Conservation (phyloP, 2,797 vertebrate genomes). For the Epinephelus awoara region DNA sequence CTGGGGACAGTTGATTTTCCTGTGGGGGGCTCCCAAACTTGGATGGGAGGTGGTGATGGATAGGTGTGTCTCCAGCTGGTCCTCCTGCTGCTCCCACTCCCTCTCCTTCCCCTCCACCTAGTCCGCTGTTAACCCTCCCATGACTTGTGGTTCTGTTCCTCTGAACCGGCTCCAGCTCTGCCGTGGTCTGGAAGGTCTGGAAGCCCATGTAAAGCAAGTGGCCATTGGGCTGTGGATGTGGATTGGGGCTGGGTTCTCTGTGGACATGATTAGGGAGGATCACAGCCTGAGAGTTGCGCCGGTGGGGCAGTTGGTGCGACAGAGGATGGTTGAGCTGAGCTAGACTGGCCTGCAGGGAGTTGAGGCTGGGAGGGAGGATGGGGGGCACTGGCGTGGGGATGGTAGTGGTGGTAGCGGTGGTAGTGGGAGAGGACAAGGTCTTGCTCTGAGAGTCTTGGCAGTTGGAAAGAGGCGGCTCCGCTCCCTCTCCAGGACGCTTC, state of each 20-base stretch:
- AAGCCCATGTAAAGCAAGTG: slow-evolving; percentile 85
- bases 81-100: slow-evolving; percentile 36
- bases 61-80: slow-evolving; percentile 66
- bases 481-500: slow-evolving; percentile 86
- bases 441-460: slow-evolving; percentile 82
- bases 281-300: slow-evolving; percentile 48
- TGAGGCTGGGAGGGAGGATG: slow-evolving; percentile 75
- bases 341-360: slow-evolving; percentile 74
- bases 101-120: slow-evolving; percentile 63
- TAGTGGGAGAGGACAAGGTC: slow-evolving; percentile 75
- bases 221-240: slow-evolving; percentile 81
- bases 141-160: slow-evolving; percentile 63
- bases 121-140: slow-evolving; percentile 49
- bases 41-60: slow-evolving; percentile 75
- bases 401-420: slow-evolving; percentile 74
- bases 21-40: slow-evolving; percentile 73
- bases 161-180: slow-evolving; percentile 75
- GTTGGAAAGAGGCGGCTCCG: slow-evolving; percentile 71
- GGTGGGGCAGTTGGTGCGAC: slow-evolving; percentile 37
- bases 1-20: slow-evolving; percentile 69
- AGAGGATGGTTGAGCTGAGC: slow-evolving; percentile 74
- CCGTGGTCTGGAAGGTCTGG: slow-evolving; percentile 78
- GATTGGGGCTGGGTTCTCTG: slow-evolving; percentile 61
- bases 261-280: slow-evolving; percentile 53
- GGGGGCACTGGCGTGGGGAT: slow-evolving; percentile 72